Evolutionary conservation across 2,113 vertebrate genomes (phyloP).

Genomic region (Candoia aspera): DNA sequence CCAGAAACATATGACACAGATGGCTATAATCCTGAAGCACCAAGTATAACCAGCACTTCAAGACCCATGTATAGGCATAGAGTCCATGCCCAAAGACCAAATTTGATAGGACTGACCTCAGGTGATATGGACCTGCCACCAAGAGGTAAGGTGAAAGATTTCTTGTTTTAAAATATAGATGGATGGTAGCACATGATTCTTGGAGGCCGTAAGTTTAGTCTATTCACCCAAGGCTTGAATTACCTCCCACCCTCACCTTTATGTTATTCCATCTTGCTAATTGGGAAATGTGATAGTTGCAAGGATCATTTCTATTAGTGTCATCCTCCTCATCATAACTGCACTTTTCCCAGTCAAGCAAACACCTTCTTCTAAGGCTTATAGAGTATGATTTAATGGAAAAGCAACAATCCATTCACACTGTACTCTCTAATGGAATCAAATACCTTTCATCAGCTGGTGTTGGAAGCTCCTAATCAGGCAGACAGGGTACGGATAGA

Average conservation of each 20-base stretch:
- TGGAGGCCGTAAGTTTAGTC: neutral
- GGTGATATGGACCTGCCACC: conserved; percentile 90
- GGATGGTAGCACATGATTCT: no score
- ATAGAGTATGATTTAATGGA: neutral
- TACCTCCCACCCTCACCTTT: neutral
- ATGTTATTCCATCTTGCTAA: neutral
- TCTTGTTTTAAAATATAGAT: neutral
- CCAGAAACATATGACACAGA: conserved; percentile 91
- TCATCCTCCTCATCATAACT: no score
- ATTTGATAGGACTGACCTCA: conserved; percentile 96
- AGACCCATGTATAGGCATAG: conserved; percentile 93
- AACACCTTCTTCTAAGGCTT: neutral
- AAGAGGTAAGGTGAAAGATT: conserved; percentile 80
- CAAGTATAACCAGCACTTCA: conserved; percentile 91
- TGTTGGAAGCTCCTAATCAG: neutral
- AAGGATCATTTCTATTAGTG: neutral
- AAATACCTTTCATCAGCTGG: neutral
- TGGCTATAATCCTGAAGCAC: conserved; percentile 97
- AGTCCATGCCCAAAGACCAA: conserved; percentile 92
- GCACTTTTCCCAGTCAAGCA: neutral
- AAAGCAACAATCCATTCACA: neutral
- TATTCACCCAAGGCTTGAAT: neutral
- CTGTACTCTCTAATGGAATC: neutral
- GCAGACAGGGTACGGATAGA: neutral
- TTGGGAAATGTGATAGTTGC: neutral